These are phyloP conservation scores for Tricholaema leucomelas DNA, from an alignment of 2,113 vertebrate species.

Conservation along the genomic window DNA sequence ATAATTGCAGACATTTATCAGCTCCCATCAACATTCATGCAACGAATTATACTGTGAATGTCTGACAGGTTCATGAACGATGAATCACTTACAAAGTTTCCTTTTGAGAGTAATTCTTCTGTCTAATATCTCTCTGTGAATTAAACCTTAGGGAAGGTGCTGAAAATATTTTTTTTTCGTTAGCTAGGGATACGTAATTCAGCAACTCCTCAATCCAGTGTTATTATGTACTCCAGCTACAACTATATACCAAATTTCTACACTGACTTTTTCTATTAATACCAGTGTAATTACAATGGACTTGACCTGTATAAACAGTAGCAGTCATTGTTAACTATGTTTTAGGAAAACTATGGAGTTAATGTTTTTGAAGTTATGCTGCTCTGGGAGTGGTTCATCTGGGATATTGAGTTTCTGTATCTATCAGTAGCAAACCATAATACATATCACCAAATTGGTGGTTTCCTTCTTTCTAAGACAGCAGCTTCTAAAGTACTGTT, in stretches of 20 bases:
- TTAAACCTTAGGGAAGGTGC: background rate
- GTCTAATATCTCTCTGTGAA: background rate
- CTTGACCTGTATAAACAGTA: background rate
- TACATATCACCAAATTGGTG: background rate
- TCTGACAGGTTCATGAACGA: background rate
- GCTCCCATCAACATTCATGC: background rate
- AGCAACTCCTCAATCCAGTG: background rate
- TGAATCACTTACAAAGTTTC: background rate
- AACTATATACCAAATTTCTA: background rate
- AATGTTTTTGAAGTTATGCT: background rate
- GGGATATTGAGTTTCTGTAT: background rate
- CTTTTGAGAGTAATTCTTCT: background rate
- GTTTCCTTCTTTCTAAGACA: background rate
- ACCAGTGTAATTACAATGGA: background rate
- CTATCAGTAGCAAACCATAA: background rate
- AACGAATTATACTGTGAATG: background rate
- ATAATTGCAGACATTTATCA: background rate
- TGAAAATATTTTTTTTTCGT: conserved; percentile 8
- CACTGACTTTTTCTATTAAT: background rate
- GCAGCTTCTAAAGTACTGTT: background rate
- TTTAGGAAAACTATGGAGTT: background rate
- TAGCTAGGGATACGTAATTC: background rate
- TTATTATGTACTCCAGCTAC: background rate
- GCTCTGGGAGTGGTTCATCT: background rate
- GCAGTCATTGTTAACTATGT: accelerated